Evolutionary conservation across 2,888 invertebrate genomes (phyloP), one percentile per base, ranked within the genome.

Genomic region (Agrilus biguttatus): DNA sequence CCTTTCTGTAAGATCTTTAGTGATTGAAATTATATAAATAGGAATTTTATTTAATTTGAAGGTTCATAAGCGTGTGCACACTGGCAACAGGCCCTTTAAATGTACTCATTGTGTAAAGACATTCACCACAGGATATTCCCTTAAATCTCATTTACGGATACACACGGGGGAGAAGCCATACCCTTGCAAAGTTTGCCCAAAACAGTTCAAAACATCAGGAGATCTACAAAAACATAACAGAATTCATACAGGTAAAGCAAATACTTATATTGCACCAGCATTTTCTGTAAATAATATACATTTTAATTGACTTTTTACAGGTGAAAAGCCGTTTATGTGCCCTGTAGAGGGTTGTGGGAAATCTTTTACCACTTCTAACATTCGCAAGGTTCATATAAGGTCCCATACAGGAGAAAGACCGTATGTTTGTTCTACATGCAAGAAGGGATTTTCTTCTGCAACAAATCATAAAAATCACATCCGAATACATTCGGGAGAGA

Each of bases 381-480:
- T 80, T 42, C 66, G 78, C 21, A 80, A 79, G 64, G 72, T 74
- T 38, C 80, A 80, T 54, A 71, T 78, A 34, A 63, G 80, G 37
- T 78, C 77, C 1, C 80, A 80, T 56, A 80, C 80, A 1, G 80
- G 80, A 1, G 78, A 80, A 60, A 62, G 77, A 14, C 80, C 80
- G 0, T 80, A 78, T 55, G 67, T 70, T 28, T 80, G 80, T 53
- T 66, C 66, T 8, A 68, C 68, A 44, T 80, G 80, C 59, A 72
- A 70, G 2, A 72, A 77, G 58, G 72, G 76, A 1, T 80, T 80
- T 62, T 74, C 80, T 3, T 77, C 77, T 34, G 76, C 77, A 8
- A 79, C 80, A 6, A 80, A 80, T 59, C 78, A 74, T 53, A 78
- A 78, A 56, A 80, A 80, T 58, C 80, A 80, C 54, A 68, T 77